Evolutionary conservation across 2,113 vertebrate genomes (phyloP), one percentile per base, ranked within the genome.

Genomic region (Grammomys surdaster): DNA sequence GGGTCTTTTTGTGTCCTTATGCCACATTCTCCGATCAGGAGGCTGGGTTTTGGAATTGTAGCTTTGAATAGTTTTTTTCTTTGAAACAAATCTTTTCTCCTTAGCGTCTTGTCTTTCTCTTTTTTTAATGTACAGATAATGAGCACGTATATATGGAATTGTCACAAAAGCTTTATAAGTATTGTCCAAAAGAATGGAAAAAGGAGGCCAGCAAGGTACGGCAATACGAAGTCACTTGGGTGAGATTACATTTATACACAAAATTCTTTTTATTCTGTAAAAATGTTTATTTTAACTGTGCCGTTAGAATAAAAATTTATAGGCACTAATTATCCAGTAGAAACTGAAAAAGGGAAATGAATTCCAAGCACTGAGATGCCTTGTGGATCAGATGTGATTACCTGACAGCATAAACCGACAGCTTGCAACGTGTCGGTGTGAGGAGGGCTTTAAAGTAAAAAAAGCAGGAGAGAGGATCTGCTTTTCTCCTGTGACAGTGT

Each of bases 171-270:
- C 98, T 99, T 93, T 99, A 99, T 98, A 99, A 99, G 96, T 99
- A 99, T 97, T 99, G 99, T 95, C 99, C 99, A 89, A 99, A 99
- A 98, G 99, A 99, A 96, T 99, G 99, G 99, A 99, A 99, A 98
- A 99, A 99, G 97, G 99, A 99, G 98, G 99, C 99, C 97, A 99
- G 99, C 99, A 99, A 99, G 99, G 99, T 99, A 98, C 94, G 98
- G 96, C 98, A 91, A 97, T 98, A 97, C 97, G 97, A 98, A 98
- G 96, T 98, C 98, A 97, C 98, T 98, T 98, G 98, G 98, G 98
- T 98, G 98, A 98, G 98, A 97, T 98, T 97, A 95, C 97, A 88
- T 98, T 98, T 98, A 96, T 98, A 97, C 98, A 95, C 26, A 98
- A 98, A 98, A 98, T 98, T 98, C 96, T 96, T 98, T 94, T 93